Evolutionary conservation across 2,797 vertebrate genomes (phyloP).

Genomic region (Gallinago nigripennis): DNA sequence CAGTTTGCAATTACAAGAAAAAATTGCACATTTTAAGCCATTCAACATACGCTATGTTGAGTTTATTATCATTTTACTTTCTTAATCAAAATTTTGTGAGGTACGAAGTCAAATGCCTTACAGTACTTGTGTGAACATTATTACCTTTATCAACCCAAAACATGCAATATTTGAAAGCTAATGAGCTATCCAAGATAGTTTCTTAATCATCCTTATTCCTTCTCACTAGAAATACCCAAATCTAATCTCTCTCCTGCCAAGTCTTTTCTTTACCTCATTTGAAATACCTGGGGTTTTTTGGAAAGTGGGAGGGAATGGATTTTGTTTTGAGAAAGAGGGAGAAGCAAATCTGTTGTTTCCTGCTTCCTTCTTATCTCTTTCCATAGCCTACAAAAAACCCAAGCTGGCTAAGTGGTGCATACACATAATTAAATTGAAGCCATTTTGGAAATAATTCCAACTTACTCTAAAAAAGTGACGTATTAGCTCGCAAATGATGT

Average conservation of each 20-base stretch:
- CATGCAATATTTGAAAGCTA: slow-evolving; percentile 28
- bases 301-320: not conserved
- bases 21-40: not conserved
- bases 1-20: not conserved
- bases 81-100: slow-evolving; percentile 22
- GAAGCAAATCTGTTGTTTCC: not conserved
- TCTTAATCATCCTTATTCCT: not conserved
- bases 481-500: slow-evolving; percentile 27
- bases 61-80: slow-evolving; percentile 11
- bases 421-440: slow-evolving; percentile 37
- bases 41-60: not conserved
- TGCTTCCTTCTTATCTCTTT: not conserved
- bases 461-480: not conserved
- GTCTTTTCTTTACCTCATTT: not conserved
- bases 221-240: not conserved
- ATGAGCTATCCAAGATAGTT: not conserved
- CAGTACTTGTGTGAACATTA: not conserved
- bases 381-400: not conserved
- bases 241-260: not conserved
- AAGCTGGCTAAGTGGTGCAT: not conserved
- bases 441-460: slow-evolving; percentile 32
- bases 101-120: not conserved
- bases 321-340: not conserved
- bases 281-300: not conserved
- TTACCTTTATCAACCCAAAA: slow-evolving; percentile 3